Base-by-base conservation (phyloP, 2,797 vertebrate species). In the Fringilla coelebs region DNA sequence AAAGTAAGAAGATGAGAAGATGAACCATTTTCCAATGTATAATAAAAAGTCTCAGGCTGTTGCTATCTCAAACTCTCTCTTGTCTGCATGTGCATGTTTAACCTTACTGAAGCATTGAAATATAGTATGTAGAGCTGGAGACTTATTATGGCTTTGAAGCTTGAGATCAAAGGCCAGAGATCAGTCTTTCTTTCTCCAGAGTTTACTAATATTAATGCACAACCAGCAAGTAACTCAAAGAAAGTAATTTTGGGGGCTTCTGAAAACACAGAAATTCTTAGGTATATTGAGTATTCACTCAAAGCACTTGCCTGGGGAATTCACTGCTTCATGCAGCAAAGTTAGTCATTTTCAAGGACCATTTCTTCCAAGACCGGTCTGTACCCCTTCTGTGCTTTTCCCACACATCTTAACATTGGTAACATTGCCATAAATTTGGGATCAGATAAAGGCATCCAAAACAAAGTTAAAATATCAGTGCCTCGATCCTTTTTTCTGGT, bases 251-350 rank as follows among this genome's bases (percentile, higher is more conserved):
- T 92, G 82, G 60, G 94, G 52, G 66, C 43, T 75, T 51, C n/a
- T 78, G 66, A 84, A 94, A 91, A 88, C 76, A 84, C 48, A 93
- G 58, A 89, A 81, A 73, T 66, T 32, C 13, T 96, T 78, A 57
- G 6, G 36, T 72, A 49, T 61, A 75, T n/a, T 72, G 48, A 66
- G 19, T 24, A 84, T 55, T 68, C 11, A 10, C 80, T 81, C 66
- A 94, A 86, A 93, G 76, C 48, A 72, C 34, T 85, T 93, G 79
- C 54, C 75, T 83, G 60, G 45, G 71, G 34, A 95, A 48, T 26
- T 86, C 40, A 63, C 28, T 61, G 51, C 43, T 88, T 88, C 67
- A 73, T 36, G 24, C 13, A 91, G 58, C 19, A 87, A 67, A 89
- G 40, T 49, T 28, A 84, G 55, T 61, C 5, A 88, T 90, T 90